phyloP scores from a whole-genome alignment of 2,113 vertebrate species.

The Zosterops pallidus region DNA sequence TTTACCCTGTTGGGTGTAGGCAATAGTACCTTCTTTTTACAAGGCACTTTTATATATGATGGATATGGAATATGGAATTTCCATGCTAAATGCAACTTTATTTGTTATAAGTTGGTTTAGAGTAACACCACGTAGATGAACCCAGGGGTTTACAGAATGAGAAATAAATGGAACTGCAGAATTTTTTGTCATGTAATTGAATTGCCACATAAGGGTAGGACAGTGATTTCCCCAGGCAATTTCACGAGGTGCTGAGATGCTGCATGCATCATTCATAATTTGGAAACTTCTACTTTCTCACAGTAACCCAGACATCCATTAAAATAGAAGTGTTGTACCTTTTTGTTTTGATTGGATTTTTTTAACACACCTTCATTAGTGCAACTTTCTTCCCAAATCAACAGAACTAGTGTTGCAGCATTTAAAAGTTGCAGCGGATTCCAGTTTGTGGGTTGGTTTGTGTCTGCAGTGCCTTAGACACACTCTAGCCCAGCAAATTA shows the following conservation, averaged over 20 bases:
- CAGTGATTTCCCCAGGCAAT: background rate
- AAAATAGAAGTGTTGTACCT: background rate
- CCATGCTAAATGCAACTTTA: background rate
- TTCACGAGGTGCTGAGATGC: background rate
- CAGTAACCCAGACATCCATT: background rate
- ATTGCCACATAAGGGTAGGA: background rate
- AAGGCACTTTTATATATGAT: background rate
- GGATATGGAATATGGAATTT: background rate
- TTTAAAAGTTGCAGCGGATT: background rate
- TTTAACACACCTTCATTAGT: background rate
- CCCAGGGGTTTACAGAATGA: background rate
- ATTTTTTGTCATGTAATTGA: background rate
- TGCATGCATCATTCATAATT: background rate
- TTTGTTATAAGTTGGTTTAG: background rate
- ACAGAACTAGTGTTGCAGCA: background rate
- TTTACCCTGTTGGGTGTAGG: background rate
- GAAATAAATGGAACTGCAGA: background rate
- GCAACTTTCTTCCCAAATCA: background rate
- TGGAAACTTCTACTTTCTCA: background rate
- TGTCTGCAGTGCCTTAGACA: background rate
- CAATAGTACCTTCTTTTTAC: background rate
- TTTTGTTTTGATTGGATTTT: background rate
- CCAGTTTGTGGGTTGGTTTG: background rate
- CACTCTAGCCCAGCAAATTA: background rate
- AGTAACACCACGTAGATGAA: background rate